phyloP scores from a whole-genome alignment of 2,888 invertebrate species.

The Aphidoletes aphidimyza region DNA sequence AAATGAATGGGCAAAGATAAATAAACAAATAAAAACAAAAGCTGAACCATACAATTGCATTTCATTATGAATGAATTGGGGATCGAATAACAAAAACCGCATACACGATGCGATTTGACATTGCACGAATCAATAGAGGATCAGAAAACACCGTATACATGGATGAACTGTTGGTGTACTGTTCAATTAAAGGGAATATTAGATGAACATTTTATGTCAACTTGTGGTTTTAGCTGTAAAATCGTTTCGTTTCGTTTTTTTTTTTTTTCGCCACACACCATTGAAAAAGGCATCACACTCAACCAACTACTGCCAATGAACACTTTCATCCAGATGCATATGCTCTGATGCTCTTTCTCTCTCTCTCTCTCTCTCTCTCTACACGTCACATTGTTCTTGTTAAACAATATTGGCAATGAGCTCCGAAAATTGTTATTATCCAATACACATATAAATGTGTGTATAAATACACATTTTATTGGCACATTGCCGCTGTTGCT shows the following conservation, averaged over 20 bases:
- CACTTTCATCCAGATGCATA: too few relatives aligned
- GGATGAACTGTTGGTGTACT: neutral
- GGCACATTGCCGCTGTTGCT: slow-evolving; percentile 14
- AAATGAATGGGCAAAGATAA: neutral
- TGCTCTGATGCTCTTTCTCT: too few relatives aligned
- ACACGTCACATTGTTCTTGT: too few relatives aligned
- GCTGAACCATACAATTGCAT: neutral
- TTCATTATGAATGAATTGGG: slow-evolving; percentile 35
- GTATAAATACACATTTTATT: slow-evolving; percentile 49
- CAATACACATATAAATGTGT: too few relatives aligned
- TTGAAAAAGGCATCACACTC: too few relatives aligned
- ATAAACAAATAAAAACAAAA: slow-evolving; percentile 39
- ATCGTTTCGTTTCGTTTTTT: too few relatives aligned
- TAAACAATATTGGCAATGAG: too few relatives aligned
- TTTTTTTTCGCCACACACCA: too few relatives aligned
- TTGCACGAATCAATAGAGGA: slow-evolving; percentile 24
- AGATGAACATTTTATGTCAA: slow-evolving; percentile 42
- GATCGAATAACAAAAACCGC: slow-evolving; percentile 12
- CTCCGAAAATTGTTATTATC: too few relatives aligned
- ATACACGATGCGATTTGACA: slow-evolving; percentile 7
- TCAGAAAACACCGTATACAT: too few relatives aligned
- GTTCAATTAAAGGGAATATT: slow-evolving; percentile 44
- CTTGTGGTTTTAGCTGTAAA: slow-evolving; percentile 23
- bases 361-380: too few relatives aligned
- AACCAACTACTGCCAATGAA: too few relatives aligned